Evolutionary conservation across 2,797 vertebrate genomes (phyloP).

Genomic region (Paedocypris micromegethes): DNA sequence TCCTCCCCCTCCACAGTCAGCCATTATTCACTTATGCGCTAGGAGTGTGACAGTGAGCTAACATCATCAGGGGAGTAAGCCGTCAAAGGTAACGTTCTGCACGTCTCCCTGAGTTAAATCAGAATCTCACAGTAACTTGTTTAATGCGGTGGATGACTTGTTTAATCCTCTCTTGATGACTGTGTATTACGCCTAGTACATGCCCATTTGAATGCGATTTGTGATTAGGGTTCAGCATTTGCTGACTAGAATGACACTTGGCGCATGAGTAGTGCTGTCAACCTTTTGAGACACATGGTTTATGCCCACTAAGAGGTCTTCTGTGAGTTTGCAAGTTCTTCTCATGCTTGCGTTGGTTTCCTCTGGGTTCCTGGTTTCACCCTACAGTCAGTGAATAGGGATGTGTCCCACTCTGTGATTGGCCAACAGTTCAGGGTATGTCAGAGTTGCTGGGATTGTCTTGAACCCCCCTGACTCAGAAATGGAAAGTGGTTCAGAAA

Average conservation of each 20-base stretch:
- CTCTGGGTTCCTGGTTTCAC: too few species aligned
- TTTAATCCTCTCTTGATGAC: slow-evolving; percentile 7
- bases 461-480: too few species aligned
- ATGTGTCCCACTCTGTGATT: too few species aligned
- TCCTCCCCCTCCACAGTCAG: slow-evolving; percentile 43
- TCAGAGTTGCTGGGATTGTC: too few species aligned
- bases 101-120: slow-evolving; percentile 53
- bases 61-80: slow-evolving; percentile 54
- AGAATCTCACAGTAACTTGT: slow-evolving; percentile 28
- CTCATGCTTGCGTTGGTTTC: too few species aligned
- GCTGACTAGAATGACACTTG: neutral
- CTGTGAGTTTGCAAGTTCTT: too few species aligned
- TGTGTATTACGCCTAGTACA: slow-evolving; percentile 4
- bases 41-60: slow-evolving; percentile 50
- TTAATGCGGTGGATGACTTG: slow-evolving; percentile 30
- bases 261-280: too few species aligned
- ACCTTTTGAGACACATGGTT: too few species aligned
- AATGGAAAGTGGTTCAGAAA: too few species aligned
- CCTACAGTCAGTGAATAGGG: too few species aligned
- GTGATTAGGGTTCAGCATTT: slow-evolving; percentile 1
- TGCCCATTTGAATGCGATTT: neutral
- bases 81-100: slow-evolving; percentile 52
- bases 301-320: too few species aligned
- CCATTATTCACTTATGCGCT: slow-evolving; percentile 60
- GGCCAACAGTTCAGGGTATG: too few species aligned